Base-by-base conservation (phyloP, 2,888 invertebrate genomes). In the Coecobrya sp. region DNA sequence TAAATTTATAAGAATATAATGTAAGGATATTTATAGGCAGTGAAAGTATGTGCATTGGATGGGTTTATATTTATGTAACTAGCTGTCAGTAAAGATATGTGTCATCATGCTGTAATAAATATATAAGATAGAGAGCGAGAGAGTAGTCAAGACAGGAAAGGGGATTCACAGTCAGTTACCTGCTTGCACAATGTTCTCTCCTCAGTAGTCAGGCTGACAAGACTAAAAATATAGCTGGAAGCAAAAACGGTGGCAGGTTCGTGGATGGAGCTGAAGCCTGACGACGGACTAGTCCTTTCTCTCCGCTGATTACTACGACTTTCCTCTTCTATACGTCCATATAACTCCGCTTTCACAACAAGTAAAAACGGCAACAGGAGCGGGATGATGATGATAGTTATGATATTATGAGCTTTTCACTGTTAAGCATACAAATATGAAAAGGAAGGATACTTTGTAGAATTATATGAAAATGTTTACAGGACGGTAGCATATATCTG, bases 121-220 rank as follows among this genome's bases (percentile, higher is more conserved):
- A 68, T 68, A 85, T n/a, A n/a, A n/a, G n/a, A n/a, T n/a, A n/a
- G n/a, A 89, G 65, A 76, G 19, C 7, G 49, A 22, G 49, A 76
- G 25, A 79, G 52, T 52, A 62, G 88, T 79, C 65, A 85, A 25
- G 65, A 65, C 45, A 85, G 79, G 42, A 65, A 89, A 68, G 89
- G 89, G 68, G 84, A 84, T 84, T 84, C 82, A 59, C 59, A 89
- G 82, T 59, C 36, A 36, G 82, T 89, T 89, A 89, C 89, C 89
- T 89, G 70, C 89, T 73, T 68, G 36, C 73, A 59, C 52, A 79
- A 88, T 52, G 81, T 81, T 88, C 62, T 81, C 62, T 87, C 65
- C 49, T 65, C 62, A 62, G 84, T 36, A 59, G 59, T 62, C 62
- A 59, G 42, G 59, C 86, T 86, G 76, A 76, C 86, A 81, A 45